Base-by-base conservation (phyloP, 2,797 vertebrate species). In the Melanotaenia nigrans region DNA sequence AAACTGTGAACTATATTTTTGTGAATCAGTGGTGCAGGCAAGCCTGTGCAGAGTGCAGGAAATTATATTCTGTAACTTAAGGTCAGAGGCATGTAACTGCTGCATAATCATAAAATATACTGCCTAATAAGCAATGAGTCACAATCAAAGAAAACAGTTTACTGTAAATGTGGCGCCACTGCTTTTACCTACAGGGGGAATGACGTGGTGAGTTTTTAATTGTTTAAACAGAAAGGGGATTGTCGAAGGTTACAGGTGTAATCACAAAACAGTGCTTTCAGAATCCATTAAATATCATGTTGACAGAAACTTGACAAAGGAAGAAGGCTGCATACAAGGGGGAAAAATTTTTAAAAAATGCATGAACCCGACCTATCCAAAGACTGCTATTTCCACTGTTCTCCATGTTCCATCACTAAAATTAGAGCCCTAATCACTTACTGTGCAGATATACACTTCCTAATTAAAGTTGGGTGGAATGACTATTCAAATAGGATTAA, bases 401-500 rank as follows among this genome's bases (percentile, higher is more conserved):
- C 64, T 86, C 63, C 20, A 47, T 36, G 4, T 74, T 60, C 76
- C 30, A 9, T 74, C 77, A 80, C 77, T 85, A 85, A 85, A 89
- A 85, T 87, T 89, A 83, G 69, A 83, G 33, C 72, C 66, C 55
- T 85, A 88, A 87, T 92, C 80, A 88, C 73, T 88, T 83, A 80
- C 78, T 82, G 82, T 82, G 68, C 73, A 75, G 82, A 80, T 74
- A 83, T 81, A 80, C 61, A 74, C 78, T 75, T 87, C 68, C 77
- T 86, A 84, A 86, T 90, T 89, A 86, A 81, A 85, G 78, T 65
- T 82, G 72, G 83, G 75, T 83, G 61, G 73, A 90, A 89, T 88
- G 86, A 81, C 73, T 88, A 70, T 86, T 90, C 73, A 82, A 88
- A 89, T 83, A 84, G 79, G 81, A 90, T 79, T 87, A 86, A 85